Conservation (phyloP, 2,888 invertebrate genomes). For the Trissolcus brochymenae region DNA sequence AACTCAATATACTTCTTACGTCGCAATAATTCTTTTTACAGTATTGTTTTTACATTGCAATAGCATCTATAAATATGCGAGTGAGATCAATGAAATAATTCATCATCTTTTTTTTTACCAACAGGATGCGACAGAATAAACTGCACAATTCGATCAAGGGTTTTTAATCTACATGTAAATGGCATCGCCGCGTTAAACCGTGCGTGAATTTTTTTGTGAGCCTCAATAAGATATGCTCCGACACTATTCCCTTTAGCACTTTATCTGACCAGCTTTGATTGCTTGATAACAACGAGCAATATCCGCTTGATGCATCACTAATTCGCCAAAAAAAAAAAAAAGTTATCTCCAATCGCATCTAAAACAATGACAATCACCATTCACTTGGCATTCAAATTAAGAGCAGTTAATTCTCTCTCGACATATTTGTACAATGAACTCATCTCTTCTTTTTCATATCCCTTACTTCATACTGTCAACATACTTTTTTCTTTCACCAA, state of each 20-base stretch:
- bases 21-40: too few relatives aligned
- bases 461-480: too few relatives aligned
- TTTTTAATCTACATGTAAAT: slow-evolving; percentile 47
- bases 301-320: slow-evolving; percentile 43
- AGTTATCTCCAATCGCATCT: slow-evolving; percentile 24
- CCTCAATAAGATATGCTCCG: slow-evolving; percentile 33
- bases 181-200: slow-evolving; percentile 6
- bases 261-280: slow-evolving; percentile 47
- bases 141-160: too few relatives aligned
- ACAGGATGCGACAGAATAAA: slow-evolving; percentile 2
- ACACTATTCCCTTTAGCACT: slow-evolving; percentile 30
- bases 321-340: slow-evolving; percentile 46
- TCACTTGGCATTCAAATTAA: too few relatives aligned
- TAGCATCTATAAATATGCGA: too few relatives aligned
- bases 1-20: too few relatives aligned
- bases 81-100: too few relatives aligned
- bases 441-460: too few relatives aligned
- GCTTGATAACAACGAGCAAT: slow-evolving; percentile 56
- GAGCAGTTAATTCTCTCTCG: too few relatives aligned
- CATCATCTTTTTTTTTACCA: not conserved
- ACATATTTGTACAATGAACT: not conserved
- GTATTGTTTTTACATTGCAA: too few relatives aligned
- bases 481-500: too few relatives aligned
- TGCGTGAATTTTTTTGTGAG: slow-evolving; percentile 26
- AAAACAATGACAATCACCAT: slow-evolving; percentile 4